Percentiles rank a stretch among this genome's conserved stretches.
These are phyloP conservation scores for Hydractinia echinata DNA, from an alignment of 30 jellyfish, hydroid and myxozoan species.

Conservation along the genomic window DNA sequence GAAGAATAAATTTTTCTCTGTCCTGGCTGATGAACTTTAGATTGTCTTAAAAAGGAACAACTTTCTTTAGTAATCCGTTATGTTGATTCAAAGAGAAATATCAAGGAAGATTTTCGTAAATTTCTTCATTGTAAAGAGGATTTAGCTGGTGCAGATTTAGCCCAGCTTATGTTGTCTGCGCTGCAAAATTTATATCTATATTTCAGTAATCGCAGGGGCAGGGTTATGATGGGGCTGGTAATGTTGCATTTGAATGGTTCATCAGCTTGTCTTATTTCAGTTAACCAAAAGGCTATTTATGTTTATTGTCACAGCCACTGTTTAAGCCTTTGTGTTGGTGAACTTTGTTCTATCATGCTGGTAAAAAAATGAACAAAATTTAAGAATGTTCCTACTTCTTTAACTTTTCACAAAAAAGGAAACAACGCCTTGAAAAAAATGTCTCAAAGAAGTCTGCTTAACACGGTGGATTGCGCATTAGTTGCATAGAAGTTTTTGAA, in stretches of 20 bases:
- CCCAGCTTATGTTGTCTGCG: constrained; percentile 20
- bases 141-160: constrained; percentile 15
- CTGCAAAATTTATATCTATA: constrained; percentile 26
- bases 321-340: constrained; percentile 37
- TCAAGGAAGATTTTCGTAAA: constrained; percentile 34
- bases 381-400: constrained; percentile 7
- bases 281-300: constrained; percentile 38
- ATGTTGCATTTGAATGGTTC: constrained; percentile 34
- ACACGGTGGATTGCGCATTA: constrained; percentile 41
- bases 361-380: constrained; percentile 11
- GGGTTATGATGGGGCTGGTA: too few relatives aligned
- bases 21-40: constrained; percentile 47
- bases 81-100: background rate
- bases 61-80: constrained; percentile 33
- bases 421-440: background rate
- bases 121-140: constrained; percentile 32
- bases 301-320: constrained; percentile 46
- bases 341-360: constrained; percentile 6
- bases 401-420: constrained; percentile 26
- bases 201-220: constrained; percentile 39
- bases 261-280: constrained; percentile 22
- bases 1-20: constrained; percentile 30
- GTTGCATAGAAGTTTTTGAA: constrained; percentile 44
- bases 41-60: constrained; percentile 36
- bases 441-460: background rate